phyloP scores from a whole-genome alignment of 2,113 vertebrate species.

The Calypte anna region DNA sequence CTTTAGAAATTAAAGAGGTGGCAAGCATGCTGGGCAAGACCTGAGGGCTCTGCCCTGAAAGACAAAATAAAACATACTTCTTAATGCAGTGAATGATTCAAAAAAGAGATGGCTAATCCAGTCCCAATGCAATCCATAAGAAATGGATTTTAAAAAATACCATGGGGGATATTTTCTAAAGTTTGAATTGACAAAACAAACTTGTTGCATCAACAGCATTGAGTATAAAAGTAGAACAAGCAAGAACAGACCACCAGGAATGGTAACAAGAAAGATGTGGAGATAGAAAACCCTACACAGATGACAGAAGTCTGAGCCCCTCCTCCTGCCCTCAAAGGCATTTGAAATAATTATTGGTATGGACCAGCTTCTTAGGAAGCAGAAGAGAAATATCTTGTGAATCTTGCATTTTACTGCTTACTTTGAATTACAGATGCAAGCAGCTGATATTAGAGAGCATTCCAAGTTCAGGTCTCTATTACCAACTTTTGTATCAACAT shows the following conservation, averaged over 20 bases:
- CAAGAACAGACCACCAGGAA: not conserved
- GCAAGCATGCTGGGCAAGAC: not conserved
- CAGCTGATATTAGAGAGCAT: not conserved
- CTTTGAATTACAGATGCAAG: not conserved
- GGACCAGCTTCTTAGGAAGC: not conserved
- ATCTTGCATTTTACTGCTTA: not conserved
- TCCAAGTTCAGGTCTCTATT: not conserved
- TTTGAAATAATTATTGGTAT: not conserved
- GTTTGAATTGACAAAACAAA: not conserved
- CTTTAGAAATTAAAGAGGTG: not conserved
- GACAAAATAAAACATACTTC: not conserved
- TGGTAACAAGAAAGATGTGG: not conserved
- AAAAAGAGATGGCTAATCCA: accelerated
- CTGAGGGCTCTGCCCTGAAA: not conserved
- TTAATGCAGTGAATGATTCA: not conserved
- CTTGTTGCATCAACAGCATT: not conserved
- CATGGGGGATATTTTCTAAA: not conserved
- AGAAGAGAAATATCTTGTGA: not conserved
- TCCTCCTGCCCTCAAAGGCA: not conserved
- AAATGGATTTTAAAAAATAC: not conserved
- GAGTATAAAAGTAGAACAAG: not conserved
- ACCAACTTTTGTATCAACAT: not conserved
- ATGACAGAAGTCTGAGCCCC: not conserved
- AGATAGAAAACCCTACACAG: not conserved
- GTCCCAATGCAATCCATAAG: not conserved